These are phyloP conservation scores for Indri indri DNA, from an alignment of 2,113 vertebrate species.

Conservation along the genomic window DNA sequence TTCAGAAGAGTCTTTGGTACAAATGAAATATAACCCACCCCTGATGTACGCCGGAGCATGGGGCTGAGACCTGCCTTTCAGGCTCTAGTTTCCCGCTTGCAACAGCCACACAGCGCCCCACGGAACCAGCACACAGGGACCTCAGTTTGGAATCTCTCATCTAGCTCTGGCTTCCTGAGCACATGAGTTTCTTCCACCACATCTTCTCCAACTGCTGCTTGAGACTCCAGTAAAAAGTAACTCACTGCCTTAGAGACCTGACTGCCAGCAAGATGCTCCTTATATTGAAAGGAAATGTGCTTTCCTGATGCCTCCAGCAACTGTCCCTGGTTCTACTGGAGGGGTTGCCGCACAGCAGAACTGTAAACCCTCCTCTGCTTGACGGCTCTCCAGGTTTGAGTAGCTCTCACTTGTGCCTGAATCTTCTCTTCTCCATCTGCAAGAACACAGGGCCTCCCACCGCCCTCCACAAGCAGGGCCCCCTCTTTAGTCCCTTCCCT, in stretches of 20 bases:
- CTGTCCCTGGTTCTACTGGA: too few species aligned
- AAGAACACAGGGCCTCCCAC: neutral
- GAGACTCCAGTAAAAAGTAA: neutral
- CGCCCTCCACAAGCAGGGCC: neutral
- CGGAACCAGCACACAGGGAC: rapidly evolving
- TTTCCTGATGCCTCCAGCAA: neutral
- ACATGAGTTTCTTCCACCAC: neutral
- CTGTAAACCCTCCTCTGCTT: neutral
- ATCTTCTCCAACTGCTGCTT: neutral
- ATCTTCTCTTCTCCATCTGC: neutral
- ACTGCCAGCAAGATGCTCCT: neutral
- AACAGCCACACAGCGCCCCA: too few species aligned
- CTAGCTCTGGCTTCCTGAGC: neutral
- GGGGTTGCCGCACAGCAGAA: neutral
- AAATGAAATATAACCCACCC: neutral
- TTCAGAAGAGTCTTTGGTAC: neutral
- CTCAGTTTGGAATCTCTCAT: neutral
- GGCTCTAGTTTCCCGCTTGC: neutral
- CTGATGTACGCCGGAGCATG: neutral
- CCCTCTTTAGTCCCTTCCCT: neutral
- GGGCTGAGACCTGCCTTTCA: too few species aligned
- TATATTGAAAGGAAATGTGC: neutral
- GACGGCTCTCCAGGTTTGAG: neutral
- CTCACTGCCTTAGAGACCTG: neutral
- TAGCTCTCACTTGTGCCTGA: neutral